phyloP scores from a whole-genome alignment of 2,797 vertebrate species.

The Sternotherus odoratus region DNA sequence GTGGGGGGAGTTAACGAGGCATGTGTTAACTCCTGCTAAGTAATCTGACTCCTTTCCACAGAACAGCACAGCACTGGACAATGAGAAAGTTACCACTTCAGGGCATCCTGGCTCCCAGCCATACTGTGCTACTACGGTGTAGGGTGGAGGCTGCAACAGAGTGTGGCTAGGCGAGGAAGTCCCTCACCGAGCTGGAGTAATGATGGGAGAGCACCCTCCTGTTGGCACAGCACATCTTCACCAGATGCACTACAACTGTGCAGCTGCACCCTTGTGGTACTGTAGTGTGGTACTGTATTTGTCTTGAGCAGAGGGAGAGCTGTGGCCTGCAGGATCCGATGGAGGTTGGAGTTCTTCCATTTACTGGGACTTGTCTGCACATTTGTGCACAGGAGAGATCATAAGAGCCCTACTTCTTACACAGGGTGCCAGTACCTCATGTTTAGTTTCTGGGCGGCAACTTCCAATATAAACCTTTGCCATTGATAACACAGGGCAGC shows the following conservation, averaged over 20 bases:
- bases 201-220: no score
- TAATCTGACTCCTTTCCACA: background rate
- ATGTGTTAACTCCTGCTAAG: background rate
- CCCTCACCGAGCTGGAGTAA: background rate
- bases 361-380: background rate
- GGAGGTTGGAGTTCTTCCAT: background rate
- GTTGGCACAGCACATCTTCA: no score
- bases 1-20: background rate
- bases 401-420: background rate
- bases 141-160: background rate
- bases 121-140: background rate
- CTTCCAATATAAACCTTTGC: constrained; percentile 9
- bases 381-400: background rate
- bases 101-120: background rate
- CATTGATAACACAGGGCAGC: constrained; percentile 1
- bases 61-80: background rate
- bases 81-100: background rate
- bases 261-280: no score
- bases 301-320: background rate
- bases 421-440: background rate
- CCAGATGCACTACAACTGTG: no score
- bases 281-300: no score
- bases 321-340: background rate
- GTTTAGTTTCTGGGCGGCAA: constrained; percentile 43
- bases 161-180: background rate